Conservation (phyloP, 2,797 vertebrate genomes). For the Chloroceryle amazona region DNA sequence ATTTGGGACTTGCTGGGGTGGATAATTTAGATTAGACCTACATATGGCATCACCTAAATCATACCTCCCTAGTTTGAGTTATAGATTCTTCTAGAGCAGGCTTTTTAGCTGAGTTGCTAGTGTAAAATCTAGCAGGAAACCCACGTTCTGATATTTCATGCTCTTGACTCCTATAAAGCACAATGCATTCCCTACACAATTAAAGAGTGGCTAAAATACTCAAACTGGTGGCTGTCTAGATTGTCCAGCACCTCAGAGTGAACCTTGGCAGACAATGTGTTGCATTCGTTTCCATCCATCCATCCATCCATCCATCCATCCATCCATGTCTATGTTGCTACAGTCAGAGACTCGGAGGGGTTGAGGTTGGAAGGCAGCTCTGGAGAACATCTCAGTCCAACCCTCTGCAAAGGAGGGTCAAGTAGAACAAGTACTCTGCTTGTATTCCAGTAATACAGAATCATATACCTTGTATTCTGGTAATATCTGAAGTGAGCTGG, state of each 20-base stretch:
- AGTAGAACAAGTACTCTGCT: neutral
- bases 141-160: neutral
- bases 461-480: neutral
- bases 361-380: neutral
- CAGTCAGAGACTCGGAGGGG: neutral
- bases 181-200: neutral
- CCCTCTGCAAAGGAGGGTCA: neutral
- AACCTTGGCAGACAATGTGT: neutral
- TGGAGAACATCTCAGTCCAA: neutral
- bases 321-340: neutral
- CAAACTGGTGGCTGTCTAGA: neutral
- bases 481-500: neutral
- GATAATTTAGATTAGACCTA: neutral
- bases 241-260: neutral
- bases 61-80: neutral
- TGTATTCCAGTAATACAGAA: neutral
- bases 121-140: neutral
- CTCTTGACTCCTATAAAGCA: neutral
- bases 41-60: neutral
- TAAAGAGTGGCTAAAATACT: neutral
- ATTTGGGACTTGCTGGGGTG: neutral
- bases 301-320: too few relatives aligned
- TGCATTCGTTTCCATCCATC: fast-evolving
- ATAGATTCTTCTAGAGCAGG: neutral
- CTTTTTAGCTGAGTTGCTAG: neutral